These are phyloP conservation scores for Leptobrachium ailaonicum DNA, from an alignment of 2,113 vertebrate species.

Conservation along the genomic window DNA sequence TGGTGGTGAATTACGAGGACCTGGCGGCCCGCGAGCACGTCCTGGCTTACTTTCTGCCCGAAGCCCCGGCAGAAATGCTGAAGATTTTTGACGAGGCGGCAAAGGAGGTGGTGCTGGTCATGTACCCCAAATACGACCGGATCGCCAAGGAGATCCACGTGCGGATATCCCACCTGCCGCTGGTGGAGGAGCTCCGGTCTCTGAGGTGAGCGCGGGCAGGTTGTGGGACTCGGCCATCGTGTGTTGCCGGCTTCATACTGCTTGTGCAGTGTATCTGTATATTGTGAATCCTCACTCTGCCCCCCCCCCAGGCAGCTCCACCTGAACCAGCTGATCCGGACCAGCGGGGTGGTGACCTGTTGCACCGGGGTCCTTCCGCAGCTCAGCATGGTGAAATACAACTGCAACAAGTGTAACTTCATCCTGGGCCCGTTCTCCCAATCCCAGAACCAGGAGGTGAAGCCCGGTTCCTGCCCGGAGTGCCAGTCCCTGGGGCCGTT, in stretches of 20 bases:
- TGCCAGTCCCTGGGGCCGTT: conserved; percentile 94
- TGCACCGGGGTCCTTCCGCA: conserved; percentile 93
- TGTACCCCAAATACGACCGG: conserved; percentile 96
- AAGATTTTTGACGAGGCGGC: conserved; percentile 96
- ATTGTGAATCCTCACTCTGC: no score
- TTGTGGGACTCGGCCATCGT: background rate
- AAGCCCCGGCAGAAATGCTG: conserved; percentile 92
- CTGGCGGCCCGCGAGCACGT: conserved; percentile 93
- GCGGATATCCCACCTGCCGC: conserved; percentile 90
- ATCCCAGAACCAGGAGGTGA: conserved; percentile 97
- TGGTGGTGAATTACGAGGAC: conserved; percentile 94
- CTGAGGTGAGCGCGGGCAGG: conserved; percentile 73
- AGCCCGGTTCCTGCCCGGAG: conserved; percentile 93
- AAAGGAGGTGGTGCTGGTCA: conserved; percentile 92
- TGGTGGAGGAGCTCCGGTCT: conserved; percentile 92
- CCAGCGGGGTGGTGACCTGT: conserved; percentile 92
- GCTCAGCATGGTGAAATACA: conserved; percentile 96
- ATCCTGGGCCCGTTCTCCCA: conserved; percentile 93
- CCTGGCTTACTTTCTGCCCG: conserved; percentile 92
- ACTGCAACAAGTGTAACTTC: conserved; percentile 94
- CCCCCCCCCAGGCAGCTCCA: conserved; percentile 82
- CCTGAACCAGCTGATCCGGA: conserved; percentile 95
- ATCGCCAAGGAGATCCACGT: conserved; percentile 91
- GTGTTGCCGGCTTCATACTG: no score
- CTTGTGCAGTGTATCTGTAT: background rate